Base-by-base conservation (phyloP, 2,888 invertebrate genomes). In the Tolmerus cingulatus region DNA sequence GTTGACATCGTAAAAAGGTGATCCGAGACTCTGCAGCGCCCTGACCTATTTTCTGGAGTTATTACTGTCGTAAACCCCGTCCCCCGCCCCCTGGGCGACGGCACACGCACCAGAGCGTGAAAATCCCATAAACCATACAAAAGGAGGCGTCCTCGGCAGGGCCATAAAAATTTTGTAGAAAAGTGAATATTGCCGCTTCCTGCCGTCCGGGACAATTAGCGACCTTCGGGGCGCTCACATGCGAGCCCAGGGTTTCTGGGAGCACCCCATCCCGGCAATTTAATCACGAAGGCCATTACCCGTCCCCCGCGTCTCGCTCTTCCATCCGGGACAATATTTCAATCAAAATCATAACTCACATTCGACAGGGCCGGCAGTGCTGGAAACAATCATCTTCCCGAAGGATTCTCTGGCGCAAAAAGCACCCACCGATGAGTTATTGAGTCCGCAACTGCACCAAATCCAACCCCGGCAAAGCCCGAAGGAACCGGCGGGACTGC, bases 291-390 rank as follows among this genome's bases (percentile, higher is more conserved):
- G 37, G 85, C 78, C 87, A 84, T 88, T 85, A 87, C 51, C 57
- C 79, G 43, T 34, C 27, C 23, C 51, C 30, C n/a, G 55, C 43
- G 30, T 40, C 23, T 30, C 37, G n/a, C 27, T 12, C 74, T 30
- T 43, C 19, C 57, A 16, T 1, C 85, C 85, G 43, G 74, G 76
- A 88, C 87, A 88, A 88, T 88, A 88, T 87, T 88, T 88, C 88
- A 88, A 88, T 88, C 88, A 88, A 87, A 87, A 87, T 88, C 88
- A 87, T 88, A 88, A 88, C 86, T 88, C 88, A 88, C 81, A 74
- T 87, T 86, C 85, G 88, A 88, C 88, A 87, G 79, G 79, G 74
- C 84, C 40, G 86, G 87, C 81, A 86, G 87, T 66, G 86, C 77
- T 78, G 87, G 86, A 88, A 88, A 88, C 87, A 88, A 87, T 88